These are phyloP conservation scores for Semibalanus balanoides DNA, from an alignment of 1,140 invertebrate genomes.

Conservation along the genomic window DNA sequence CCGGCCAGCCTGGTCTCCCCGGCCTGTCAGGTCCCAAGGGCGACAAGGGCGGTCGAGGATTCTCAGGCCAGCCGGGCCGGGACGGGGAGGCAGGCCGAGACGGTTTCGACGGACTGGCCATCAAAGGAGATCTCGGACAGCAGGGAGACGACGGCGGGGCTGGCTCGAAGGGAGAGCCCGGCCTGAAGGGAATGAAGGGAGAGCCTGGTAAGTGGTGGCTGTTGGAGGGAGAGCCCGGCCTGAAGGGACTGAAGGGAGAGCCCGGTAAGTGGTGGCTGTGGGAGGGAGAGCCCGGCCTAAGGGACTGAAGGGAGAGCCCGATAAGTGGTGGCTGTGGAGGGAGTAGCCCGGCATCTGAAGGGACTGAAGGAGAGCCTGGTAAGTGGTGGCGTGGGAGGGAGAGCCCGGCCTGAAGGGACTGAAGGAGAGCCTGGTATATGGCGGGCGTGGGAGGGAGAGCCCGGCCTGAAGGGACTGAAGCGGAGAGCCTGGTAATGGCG, in stretches of 20 bases:
- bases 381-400: too few relatives aligned
- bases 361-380: too few relatives aligned
- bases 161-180: neutral
- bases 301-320: neutral
- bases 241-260: neutral
- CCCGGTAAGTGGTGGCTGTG: too few relatives aligned
- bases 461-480: too few relatives aligned
- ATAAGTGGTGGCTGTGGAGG: neutral
- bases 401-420: too few relatives aligned
- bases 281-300: neutral
- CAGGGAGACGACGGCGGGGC: neutral
- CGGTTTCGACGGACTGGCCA: slow-evolving; percentile 1
- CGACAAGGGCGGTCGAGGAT: slow-evolving; percentile 6
- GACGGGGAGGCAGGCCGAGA: slow-evolving; percentile 25
- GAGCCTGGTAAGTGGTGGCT: too few relatives aligned
- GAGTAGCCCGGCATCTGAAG: too few relatives aligned
- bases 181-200: neutral
- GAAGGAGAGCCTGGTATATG: too few relatives aligned
- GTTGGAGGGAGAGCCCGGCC: neutral
- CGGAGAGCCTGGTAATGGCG: too few relatives aligned
- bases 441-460: too few relatives aligned
- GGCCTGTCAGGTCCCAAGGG: slow-evolving; percentile 19
- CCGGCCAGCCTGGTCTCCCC: slow-evolving; percentile 14
- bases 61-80: slow-evolving; percentile 20
- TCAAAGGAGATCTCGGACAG: neutral